These are phyloP conservation scores for Thecocarcelia acutangulata DNA, from an alignment of 2,888 invertebrate species.

Conservation along the genomic window DNA sequence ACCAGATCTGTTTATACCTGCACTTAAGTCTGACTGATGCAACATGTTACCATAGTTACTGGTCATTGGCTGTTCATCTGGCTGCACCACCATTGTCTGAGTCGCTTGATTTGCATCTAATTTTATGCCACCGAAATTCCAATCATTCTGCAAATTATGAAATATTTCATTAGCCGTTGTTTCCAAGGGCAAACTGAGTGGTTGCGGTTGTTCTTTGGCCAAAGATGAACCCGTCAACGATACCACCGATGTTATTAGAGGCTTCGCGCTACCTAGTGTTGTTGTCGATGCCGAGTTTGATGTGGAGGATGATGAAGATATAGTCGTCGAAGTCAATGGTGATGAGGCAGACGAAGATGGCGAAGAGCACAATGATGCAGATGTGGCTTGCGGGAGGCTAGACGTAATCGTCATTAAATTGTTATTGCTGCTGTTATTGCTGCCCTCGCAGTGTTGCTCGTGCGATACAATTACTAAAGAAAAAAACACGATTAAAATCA, in stretches of 20 bases:
- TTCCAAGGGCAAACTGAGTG: constrained; percentile 65
- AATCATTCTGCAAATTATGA: constrained; percentile 80
- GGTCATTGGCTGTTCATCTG: constrained; percentile 57
- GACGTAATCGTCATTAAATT: constrained; percentile 53
- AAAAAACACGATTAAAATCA: neutral
- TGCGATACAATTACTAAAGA: constrained; percentile 68
- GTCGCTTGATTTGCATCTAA: constrained; percentile 62
- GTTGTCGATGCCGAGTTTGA: constrained; percentile 74
- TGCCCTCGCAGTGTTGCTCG: constrained; percentile 72
- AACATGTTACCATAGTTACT: constrained; percentile 69
- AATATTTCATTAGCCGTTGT: constrained; percentile 76
- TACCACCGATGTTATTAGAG: constrained; percentile 71
- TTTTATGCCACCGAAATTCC: constrained; percentile 80
- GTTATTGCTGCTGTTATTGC: constrained; percentile 48
- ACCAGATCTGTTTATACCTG: constrained; percentile 11
- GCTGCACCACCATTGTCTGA: constrained; percentile 29
- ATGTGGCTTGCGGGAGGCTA: constrained; percentile 41
- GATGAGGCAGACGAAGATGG: constrained; percentile 72
- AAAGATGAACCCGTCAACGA: constrained; percentile 72
- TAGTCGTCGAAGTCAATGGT: constrained; percentile 73
- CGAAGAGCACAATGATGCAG: constrained; percentile 59
- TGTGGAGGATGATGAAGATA: constrained; percentile 74
- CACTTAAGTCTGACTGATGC: constrained; percentile 66
- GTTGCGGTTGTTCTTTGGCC: constrained; percentile 58
- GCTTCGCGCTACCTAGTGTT: constrained; percentile 73